These are phyloP conservation scores for Hypomesus transpacificus DNA, from an alignment of 2,113 vertebrate species.

Conservation along the genomic window DNA sequence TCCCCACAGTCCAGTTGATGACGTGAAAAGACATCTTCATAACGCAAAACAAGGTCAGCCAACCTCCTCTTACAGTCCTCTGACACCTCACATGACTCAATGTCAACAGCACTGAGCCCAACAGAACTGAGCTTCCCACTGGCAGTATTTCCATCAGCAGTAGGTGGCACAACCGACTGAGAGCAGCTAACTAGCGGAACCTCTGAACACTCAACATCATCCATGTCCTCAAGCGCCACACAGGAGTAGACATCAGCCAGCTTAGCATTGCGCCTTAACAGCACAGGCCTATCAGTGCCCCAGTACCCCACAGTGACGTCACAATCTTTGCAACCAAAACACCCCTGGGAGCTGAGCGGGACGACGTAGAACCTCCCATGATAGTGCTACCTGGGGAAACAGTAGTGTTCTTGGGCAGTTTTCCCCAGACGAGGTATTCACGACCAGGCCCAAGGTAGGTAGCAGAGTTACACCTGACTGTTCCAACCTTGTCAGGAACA, in stretches of 20 bases:
- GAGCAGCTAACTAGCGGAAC: not conserved
- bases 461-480: no score
- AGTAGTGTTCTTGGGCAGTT: not conserved
- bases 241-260: slow-evolving; percentile 13
- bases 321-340: slow-evolving; percentile 9
- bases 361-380: not conserved
- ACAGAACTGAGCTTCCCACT: not conserved
- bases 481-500: no score
- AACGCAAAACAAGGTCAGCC: not conserved
- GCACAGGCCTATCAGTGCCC: slow-evolving; percentile 13
- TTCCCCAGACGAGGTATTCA: slow-evolving; percentile 18
- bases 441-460: not conserved
- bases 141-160: no score
- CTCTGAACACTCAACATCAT: not conserved
- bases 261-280: not conserved
- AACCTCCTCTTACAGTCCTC: slow-evolving; percentile 7
- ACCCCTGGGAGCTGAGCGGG: slow-evolving; percentile 1
- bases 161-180: not conserved
- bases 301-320: slow-evolving; percentile 3
- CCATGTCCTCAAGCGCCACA: not conserved
- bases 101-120: slow-evolving; percentile 10
- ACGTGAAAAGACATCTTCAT: slow-evolving; percentile 16
- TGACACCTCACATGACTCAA: slow-evolving; percentile 26
- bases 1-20: slow-evolving; percentile 23
- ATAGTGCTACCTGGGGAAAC: slow-evolving; percentile 21